Conservation (phyloP, 2,888 invertebrate genomes). For the Aporophyla lueneburgensis region DNA sequence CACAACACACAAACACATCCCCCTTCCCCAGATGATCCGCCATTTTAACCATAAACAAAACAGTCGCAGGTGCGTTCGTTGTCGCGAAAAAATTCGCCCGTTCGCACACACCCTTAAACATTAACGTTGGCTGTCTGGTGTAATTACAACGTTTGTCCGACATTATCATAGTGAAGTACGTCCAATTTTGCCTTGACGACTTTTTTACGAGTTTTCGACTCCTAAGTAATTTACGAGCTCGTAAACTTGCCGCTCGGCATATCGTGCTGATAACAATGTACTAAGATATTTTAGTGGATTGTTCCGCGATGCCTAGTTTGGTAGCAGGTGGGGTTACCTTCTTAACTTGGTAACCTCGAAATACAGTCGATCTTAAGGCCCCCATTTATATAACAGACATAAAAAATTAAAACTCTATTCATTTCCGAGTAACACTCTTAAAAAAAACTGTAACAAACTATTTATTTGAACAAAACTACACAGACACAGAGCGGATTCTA, state of each 20-base stretch:
- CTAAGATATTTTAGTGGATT: slow-evolving; percentile 65
- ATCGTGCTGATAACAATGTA: slow-evolving; percentile 76
- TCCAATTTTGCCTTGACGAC: slow-evolving; percentile 88
- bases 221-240: slow-evolving; percentile 85
- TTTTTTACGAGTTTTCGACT: slow-evolving; percentile 89
- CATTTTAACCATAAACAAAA: slow-evolving; percentile 60
- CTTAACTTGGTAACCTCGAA: slow-evolving; percentile 22
- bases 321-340: slow-evolving; percentile 19
- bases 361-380: too few species aligned
- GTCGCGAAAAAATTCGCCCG: slow-evolving; percentile 46
- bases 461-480: too few species aligned
- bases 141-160: slow-evolving; percentile 84
- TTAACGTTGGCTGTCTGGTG: slow-evolving; percentile 60
- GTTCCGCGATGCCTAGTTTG: slow-evolving; percentile 44
- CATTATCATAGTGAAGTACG: slow-evolving; percentile 87
- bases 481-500: too few species aligned
- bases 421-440: too few species aligned
- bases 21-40: slow-evolving; percentile 33
- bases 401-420: too few species aligned
- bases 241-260: slow-evolving; percentile 76
- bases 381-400: too few species aligned
- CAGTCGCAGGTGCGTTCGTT: slow-evolving; percentile 62
- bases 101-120: slow-evolving; percentile 58
- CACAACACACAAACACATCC: slow-evolving; percentile 26
- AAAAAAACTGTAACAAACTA: too few species aligned